These are phyloP conservation scores for Cartodere bifasciata DNA, from an alignment of 2,888 invertebrate genomes.

Conservation along the genomic window DNA sequence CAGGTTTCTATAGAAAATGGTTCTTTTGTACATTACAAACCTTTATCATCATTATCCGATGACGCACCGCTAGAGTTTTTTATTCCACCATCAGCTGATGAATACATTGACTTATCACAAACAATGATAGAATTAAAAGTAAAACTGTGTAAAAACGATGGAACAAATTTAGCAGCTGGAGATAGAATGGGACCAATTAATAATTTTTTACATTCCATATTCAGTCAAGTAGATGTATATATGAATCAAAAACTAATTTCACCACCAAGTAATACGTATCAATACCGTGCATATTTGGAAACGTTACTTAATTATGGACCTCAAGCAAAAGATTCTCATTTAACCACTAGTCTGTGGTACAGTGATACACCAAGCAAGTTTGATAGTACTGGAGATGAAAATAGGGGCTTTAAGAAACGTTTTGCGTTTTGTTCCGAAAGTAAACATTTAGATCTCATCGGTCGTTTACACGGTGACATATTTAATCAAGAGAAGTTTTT, in stretches of 20 bases:
- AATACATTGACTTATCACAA: conserved; percentile 19
- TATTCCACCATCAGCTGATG: conserved; percentile 17
- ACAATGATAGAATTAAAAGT: conserved; percentile 16
- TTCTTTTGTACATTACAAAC: conserved; percentile 18
- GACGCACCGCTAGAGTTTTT: conserved; percentile 19
- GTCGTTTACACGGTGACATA: neutral
- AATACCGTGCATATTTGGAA: conserved; percentile 20
- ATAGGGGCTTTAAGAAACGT: neutral
- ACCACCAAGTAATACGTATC: conserved; percentile 17
- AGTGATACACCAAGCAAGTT: conserved; percentile 12
- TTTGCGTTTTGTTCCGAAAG: neutral
- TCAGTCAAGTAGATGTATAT: conserved; percentile 19
- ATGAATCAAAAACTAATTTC: conserved; percentile 21
- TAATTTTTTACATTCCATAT: conserved; percentile 17
- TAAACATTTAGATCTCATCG: neutral
- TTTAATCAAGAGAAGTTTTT: conserved; percentile 1
- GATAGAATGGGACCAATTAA: conserved; percentile 15
- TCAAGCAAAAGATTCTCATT: conserved; percentile 15
- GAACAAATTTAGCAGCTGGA: neutral
- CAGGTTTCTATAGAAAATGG: conserved; percentile 18
- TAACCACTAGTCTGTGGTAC: conserved; percentile 13
- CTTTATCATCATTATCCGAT: conserved; percentile 17
- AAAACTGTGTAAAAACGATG: conserved; percentile 11
- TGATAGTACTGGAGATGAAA: conserved; percentile 5
- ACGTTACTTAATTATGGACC: conserved; percentile 16